Conservation (phyloP, 2,888 invertebrate species). For the Ophion ellenae region DNA sequence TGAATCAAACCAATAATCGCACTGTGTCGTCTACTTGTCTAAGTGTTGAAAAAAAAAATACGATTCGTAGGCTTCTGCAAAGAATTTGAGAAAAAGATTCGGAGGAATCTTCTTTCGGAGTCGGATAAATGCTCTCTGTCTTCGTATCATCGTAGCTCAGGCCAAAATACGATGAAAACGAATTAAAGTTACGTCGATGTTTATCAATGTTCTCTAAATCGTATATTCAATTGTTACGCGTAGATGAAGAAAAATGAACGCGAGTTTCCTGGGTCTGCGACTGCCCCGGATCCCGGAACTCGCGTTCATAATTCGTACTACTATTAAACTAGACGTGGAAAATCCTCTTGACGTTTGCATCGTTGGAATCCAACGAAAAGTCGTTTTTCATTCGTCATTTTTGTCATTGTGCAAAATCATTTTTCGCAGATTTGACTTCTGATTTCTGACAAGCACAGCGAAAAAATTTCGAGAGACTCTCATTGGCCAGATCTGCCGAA, state of each 20-base stretch:
- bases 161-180: conserved; percentile 42
- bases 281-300: conserved; percentile 78
- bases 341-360: background rate
- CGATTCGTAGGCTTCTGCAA: background rate
- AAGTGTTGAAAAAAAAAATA: conserved; percentile 16
- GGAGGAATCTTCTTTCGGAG: conserved; percentile 27
- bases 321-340: background rate
- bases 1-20: background rate
- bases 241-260: conserved; percentile 6
- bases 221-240: background rate
- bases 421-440: too few relatives aligned
- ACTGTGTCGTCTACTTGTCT: conserved; percentile 5
- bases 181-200: conserved; percentile 48
- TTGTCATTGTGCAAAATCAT: background rate
- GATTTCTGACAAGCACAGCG: too few relatives aligned
- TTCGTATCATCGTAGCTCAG: conserved; percentile 25
- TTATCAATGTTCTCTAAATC: conserved; percentile 42
- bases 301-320: conserved; percentile 36
- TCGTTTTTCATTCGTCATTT: background rate
- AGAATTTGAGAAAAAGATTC: background rate
- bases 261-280: conserved; percentile 72
- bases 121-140: conserved; percentile 25
- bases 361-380: background rate
- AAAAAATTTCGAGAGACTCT: too few relatives aligned
- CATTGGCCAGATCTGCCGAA: too few relatives aligned